Conservation (phyloP, 2,113 vertebrate genomes). For the Coreoperca whiteheadi region DNA sequence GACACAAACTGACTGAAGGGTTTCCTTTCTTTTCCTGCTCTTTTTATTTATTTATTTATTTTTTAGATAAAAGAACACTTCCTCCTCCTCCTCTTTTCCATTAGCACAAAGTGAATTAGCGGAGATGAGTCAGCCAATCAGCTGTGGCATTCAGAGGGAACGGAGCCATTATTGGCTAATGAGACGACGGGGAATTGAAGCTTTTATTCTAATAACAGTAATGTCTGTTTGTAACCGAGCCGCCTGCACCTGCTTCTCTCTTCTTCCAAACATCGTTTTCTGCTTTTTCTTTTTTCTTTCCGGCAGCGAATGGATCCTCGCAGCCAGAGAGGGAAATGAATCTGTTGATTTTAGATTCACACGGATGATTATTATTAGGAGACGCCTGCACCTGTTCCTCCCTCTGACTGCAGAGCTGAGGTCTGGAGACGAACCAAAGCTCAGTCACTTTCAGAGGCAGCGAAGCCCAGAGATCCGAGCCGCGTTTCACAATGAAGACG, state of each 20-base stretch:
- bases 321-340: slow-evolving; percentile 51
- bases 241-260: slow-evolving; percentile 70
- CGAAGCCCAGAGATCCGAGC: neutral
- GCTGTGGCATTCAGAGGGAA: slow-evolving; percentile 66
- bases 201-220: slow-evolving; percentile 72
- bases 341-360: slow-evolving; percentile 63
- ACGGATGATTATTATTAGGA: slow-evolving; percentile 48
- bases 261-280: slow-evolving; percentile 46
- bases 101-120: slow-evolving; percentile 75
- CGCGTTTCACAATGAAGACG: neutral
- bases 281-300: neutral
- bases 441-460: neutral
- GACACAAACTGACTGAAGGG: slow-evolving; percentile 36
- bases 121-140: slow-evolving; percentile 76
- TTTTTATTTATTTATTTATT: too few species aligned
- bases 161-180: slow-evolving; percentile 74
- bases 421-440: slow-evolving; percentile 32
- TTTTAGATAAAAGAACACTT: slow-evolving; percentile 37
- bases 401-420: slow-evolving; percentile 3
- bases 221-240: slow-evolving; percentile 70
- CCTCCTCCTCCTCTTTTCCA: slow-evolving; percentile 45
- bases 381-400: slow-evolving; percentile 61
- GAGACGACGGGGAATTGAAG: slow-evolving; percentile 70
- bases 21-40: slow-evolving; percentile 24
- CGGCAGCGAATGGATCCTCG: slow-evolving; percentile 29